These are phyloP conservation scores for Entelurus aequoreus DNA, from an alignment of 2,113 vertebrate genomes.

Conservation along the genomic window DNA sequence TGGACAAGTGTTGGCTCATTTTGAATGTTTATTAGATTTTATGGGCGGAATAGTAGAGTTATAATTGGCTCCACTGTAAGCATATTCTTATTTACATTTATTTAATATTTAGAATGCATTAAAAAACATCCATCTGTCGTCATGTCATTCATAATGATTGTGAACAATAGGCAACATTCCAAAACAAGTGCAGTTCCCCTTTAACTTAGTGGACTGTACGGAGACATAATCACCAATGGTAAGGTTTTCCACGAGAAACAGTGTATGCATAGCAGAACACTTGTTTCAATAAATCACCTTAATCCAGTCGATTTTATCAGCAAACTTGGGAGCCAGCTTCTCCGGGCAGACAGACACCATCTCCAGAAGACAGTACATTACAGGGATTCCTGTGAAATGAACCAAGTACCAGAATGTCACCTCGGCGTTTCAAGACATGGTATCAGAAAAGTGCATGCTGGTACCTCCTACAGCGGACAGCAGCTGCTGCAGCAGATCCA, in stretches of 20 bases:
- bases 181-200: too few relatives aligned
- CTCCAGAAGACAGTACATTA: constrained; percentile 97
- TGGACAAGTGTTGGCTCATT: too few relatives aligned
- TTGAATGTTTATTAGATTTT: too few relatives aligned
- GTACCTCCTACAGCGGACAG: constrained; percentile 88
- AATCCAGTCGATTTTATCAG: constrained; percentile 94
- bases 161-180: too few relatives aligned
- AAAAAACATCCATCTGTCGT: too few relatives aligned
- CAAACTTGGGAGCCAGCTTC: constrained; percentile 84
- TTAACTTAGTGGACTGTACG: too few relatives aligned
- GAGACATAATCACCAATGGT: too few relatives aligned
- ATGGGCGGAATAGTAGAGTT: too few relatives aligned
- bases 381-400: constrained; percentile 80
- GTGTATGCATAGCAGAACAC: background rate
- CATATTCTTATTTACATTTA: too few relatives aligned
- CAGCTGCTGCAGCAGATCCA: constrained; percentile 90
- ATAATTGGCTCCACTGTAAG: too few relatives aligned
- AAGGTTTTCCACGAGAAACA: background rate
- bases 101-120: too few relatives aligned
- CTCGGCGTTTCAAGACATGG: background rate
- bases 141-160: too few relatives aligned
- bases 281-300: constrained; percentile 74
- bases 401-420: background rate
- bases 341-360: constrained; percentile 91
- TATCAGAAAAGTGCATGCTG: background rate